Base-by-base conservation (phyloP, 2,113 vertebrate genomes). In the Meleagris gallopavo region DNA sequence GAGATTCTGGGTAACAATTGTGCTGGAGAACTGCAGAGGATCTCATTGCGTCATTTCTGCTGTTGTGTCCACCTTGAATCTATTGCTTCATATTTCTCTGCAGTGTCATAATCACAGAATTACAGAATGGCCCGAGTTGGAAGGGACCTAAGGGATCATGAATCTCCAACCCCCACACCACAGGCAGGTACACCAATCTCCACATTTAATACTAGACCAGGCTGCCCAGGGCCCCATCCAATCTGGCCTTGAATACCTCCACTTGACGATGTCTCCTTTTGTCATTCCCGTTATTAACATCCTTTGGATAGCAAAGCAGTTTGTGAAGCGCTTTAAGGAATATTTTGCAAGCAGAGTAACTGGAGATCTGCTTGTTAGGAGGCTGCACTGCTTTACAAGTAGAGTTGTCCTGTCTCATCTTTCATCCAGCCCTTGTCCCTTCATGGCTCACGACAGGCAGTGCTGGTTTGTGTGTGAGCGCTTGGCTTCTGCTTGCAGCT, bases 361-460 rank as follows among this genome's bases (percentile, higher is more conserved):
- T 38, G 15, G 40, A 90, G 48, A 86, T 5, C 43, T 83, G 40
- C n/a, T 93, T 62, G 30, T 62, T 75, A 64, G 48, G 60, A 80
- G 40, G 30, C 15, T 57, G 22, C 58, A 36, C 74, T 89, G 84
- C 52, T 84, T 30, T 78, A 60, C 18, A 60, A 77, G 20, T 61
- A 38, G 17, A 57, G 29, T 36, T 74, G 45, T 83, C 52, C 52
- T 17, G 52, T 54, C 27, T 54, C 52, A 54, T 54, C 52, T 54
- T 30, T 54, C 52, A 54, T 54, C 52, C 52, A 77, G 8, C 11
- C 91, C n/a, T 79, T 75, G 36, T 72, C 48, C 13, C 11, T 61
- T 75, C 65, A 27, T 32, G 64, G 34, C 54, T 34, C 64, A 66
- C 67, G 40, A 57, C 34, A 62, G 32, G 24, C 76, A 50, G n/a